Percentiles rank a stretch among this genome's conserved stretches.
phyloP scores from a whole-genome alignment of 2,797 vertebrate genomes.

The Geotrypetes seraphini region DNA sequence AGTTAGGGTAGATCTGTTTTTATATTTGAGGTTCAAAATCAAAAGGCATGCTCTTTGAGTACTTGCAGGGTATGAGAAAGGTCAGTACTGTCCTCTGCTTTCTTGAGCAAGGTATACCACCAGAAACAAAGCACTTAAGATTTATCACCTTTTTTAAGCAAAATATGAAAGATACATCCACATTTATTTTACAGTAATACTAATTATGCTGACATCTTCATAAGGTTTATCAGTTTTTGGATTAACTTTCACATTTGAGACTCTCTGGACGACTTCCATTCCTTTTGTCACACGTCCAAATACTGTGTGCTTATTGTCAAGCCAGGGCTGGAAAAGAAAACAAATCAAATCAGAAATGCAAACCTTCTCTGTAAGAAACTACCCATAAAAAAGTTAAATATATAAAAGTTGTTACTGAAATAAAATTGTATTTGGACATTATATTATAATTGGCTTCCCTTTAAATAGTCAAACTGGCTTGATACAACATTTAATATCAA shows the following conservation, averaged over 20 bases:
- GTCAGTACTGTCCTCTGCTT: constrained; percentile 2
- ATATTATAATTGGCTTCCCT: background rate
- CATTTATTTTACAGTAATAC: constrained; percentile 86
- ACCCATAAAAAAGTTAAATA: background rate
- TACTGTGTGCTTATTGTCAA: constrained; percentile 97
- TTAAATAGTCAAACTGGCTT: too few relatives aligned
- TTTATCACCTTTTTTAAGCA: too few relatives aligned
- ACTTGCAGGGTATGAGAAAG: constrained; percentile 26
- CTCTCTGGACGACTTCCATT: constrained; percentile 96
- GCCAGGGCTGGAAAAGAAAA: constrained; percentile 73
- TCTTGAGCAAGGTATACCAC: background rate
- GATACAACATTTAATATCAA: too few relatives aligned
- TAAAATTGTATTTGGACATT: background rate
- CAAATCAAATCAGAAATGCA: background rate
- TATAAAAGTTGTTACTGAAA: background rate
- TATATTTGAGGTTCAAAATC: too few relatives aligned
- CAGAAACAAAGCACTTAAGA: too few relatives aligned
- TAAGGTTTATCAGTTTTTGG: constrained; percentile 97
- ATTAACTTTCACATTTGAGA: constrained; percentile 92
- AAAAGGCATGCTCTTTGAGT: constrained; percentile 31
- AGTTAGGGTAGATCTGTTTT: too few relatives aligned
- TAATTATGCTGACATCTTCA: constrained; percentile 96
- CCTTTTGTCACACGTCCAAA: constrained; percentile 91
- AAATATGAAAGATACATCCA: background rate
- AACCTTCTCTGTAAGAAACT: background rate